phyloP scores from a whole-genome alignment of 2,888 invertebrate genomes.

The Hirtodrosophila confusa region DNA sequence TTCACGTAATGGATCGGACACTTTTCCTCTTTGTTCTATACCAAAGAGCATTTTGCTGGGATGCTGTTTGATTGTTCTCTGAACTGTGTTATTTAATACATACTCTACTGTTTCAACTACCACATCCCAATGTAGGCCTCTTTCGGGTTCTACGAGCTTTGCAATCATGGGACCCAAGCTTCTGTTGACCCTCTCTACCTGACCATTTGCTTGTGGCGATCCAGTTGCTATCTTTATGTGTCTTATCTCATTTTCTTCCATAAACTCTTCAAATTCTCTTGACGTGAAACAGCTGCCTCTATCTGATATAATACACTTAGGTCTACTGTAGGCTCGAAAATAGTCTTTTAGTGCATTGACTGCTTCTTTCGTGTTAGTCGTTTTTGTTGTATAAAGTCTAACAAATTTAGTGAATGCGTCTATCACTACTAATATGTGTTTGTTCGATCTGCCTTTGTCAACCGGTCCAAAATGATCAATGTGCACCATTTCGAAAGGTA shows the following conservation, averaged over 20 bases:
- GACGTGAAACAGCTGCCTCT: constrained; percentile 17
- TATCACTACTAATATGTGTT: constrained; percentile 13
- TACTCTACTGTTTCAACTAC: too few relatives aligned
- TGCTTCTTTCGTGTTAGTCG: constrained; percentile 5
- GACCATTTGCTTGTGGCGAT: constrained; percentile 5
- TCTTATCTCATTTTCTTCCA: not conserved
- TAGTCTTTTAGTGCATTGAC: constrained; percentile 2
- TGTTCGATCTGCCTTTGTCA: constrained; percentile 1
- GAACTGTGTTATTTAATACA: not conserved
- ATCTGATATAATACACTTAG: constrained; percentile 6
- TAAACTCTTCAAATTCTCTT: constrained; percentile 5
- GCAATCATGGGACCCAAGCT: constrained; percentile 11
- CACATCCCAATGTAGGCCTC: too few relatives aligned
- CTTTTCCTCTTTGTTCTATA: not conserved
- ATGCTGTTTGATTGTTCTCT: not conserved
- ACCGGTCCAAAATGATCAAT: constrained; percentile 14
- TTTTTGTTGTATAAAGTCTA: constrained; percentile 9
- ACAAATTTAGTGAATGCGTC: constrained; percentile 12
- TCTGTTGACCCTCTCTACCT: not conserved
- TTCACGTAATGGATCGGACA: not conserved
- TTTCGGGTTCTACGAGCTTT: not conserved
- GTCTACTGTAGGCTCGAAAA: constrained; percentile 6
- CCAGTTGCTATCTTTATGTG: constrained; percentile 13
- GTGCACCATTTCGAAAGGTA: constrained; percentile 7
- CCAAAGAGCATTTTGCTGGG: not conserved